phyloP scores from a whole-genome alignment of 2,113 vertebrate species.

The Vombatus ursinus region DNA sequence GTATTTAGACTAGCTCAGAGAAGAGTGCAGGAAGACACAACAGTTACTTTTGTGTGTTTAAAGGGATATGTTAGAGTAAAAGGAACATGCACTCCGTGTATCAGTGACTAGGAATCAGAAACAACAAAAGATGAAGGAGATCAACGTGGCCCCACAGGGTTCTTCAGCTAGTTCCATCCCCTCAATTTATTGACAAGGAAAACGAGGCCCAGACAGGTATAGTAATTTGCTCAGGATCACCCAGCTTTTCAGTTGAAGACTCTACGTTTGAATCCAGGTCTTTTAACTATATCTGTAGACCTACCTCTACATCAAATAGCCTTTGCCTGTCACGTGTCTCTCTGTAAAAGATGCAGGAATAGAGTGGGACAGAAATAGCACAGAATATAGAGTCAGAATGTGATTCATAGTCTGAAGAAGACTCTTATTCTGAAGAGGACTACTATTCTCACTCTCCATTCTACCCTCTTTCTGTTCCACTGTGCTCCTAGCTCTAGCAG shows the following conservation, averaged over 20 bases:
- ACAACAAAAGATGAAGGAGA: constrained; percentile 10
- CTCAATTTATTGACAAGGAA: background rate
- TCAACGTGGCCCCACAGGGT: background rate
- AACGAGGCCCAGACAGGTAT: background rate
- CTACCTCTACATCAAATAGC: background rate
- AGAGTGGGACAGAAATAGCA: background rate
- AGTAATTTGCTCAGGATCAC: background rate
- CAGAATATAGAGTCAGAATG: background rate
- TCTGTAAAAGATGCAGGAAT: background rate
- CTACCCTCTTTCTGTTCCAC: background rate
- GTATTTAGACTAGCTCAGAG: background rate
- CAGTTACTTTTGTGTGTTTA: background rate
- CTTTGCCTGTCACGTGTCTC: background rate
- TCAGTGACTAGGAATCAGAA: background rate
- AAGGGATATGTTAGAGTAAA: background rate
- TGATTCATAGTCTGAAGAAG: background rate
- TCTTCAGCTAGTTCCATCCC: background rate
- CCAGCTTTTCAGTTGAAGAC: background rate
- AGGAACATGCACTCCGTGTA: background rate
- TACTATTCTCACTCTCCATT: background rate
- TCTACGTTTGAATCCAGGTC: background rate
- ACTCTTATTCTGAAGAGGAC: background rate
- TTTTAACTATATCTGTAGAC: background rate
- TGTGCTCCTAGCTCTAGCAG: background rate
- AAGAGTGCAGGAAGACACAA: background rate